phyloP scores from a whole-genome alignment of 2,113 vertebrate genomes.

The Macroglossus sobrinus region DNA sequence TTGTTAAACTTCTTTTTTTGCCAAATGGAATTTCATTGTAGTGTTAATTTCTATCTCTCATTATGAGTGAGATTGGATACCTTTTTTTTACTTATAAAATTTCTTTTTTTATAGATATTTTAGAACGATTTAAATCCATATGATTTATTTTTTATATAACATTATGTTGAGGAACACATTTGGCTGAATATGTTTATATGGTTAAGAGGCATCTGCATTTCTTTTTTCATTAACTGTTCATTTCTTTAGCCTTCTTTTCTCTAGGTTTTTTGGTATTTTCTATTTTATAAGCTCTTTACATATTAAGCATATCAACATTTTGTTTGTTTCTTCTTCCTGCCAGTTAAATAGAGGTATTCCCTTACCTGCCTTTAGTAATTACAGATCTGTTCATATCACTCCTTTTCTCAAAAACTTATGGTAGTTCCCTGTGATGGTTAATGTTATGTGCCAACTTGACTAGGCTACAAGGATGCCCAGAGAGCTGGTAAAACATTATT shows the following conservation, averaged over 20 bases:
- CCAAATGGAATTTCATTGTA: background rate
- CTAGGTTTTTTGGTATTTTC: background rate
- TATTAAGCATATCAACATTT: background rate
- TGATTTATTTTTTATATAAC: background rate
- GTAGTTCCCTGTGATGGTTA: background rate
- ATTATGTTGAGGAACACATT: background rate
- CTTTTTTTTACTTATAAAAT: background rate
- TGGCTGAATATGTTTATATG: background rate
- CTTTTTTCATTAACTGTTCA: background rate
- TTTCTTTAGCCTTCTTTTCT: background rate
- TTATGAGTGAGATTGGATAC: background rate
- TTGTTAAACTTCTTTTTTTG: background rate
- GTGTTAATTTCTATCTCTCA: background rate
- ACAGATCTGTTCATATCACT: background rate
- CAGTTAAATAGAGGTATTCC: background rate
- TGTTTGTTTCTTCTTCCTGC: background rate
- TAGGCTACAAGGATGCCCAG: background rate
- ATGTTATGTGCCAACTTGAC: background rate
- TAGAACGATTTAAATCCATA: background rate
- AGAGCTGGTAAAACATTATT: background rate
- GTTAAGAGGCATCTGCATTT: background rate
- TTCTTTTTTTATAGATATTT: background rate
- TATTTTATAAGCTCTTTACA: background rate
- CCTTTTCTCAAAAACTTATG: background rate
- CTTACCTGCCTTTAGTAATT: background rate